A percentile compares a stretch with the other conserved stretches of the same genome.
Conservation (phyloP, 1,140 invertebrate species). For the Watersipora subatra region DNA sequence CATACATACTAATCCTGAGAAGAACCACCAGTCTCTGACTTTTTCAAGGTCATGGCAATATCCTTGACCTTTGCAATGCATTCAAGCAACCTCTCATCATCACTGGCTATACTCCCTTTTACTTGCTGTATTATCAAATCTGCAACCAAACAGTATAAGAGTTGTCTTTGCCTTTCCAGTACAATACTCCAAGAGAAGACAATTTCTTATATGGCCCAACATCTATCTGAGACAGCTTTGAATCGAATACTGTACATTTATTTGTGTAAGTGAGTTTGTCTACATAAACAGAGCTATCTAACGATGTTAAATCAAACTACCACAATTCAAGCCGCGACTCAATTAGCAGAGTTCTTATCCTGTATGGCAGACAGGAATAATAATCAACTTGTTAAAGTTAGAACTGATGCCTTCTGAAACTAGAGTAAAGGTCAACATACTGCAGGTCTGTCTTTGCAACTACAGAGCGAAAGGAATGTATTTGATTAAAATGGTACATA, state of each 20-base stretch:
- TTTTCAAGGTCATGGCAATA: slow-evolving; percentile 19
- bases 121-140: slow-evolving; percentile 53
- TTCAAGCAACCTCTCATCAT: slow-evolving; percentile 26
- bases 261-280: slow-evolving; percentile 5
- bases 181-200: slow-evolving; percentile 10
- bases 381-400: too few relatives aligned
- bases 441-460: too few relatives aligned
- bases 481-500: too few relatives aligned
- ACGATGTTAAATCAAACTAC: background rate
- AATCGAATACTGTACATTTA: background rate
- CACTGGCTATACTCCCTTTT: slow-evolving; percentile 39
- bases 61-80: slow-evolving; percentile 17
- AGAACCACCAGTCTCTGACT: slow-evolving; percentile 29
- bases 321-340: background rate
- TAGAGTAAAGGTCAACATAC: too few relatives aligned
- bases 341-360: too few relatives aligned
- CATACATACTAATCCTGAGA: background rate
- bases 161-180: slow-evolving; percentile 31
- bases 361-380: too few relatives aligned
- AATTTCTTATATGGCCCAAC: background rate
- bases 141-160: slow-evolving; percentile 31
- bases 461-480: too few relatives aligned
- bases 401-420: too few relatives aligned
- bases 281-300: background rate
- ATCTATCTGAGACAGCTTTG: background rate